Evolutionary conservation across 2,888 invertebrate species (phyloP), one percentile per base, ranked within the genome.

Genomic region (Scaptomyza flava): DNA sequence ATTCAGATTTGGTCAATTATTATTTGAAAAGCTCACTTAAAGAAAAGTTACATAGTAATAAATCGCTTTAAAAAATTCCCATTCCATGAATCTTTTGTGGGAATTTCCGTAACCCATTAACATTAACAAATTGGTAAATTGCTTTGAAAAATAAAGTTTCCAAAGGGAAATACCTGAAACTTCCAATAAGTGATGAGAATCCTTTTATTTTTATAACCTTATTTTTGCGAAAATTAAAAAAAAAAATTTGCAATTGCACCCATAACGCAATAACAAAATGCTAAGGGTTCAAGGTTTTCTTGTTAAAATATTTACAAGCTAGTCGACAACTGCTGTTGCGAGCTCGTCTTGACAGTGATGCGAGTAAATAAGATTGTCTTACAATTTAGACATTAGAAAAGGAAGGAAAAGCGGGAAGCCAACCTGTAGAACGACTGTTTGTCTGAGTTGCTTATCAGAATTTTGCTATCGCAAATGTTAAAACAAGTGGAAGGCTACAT

Each of bases 301-400:
- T n/a, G 23, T 23, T 20, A 7, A 8, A 20, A 64, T 62, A 73
- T 70, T 79, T 79, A 81, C 65, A 56, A 47, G 48, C 34, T 34
- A 47, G 12, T 30, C 51, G 38, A 71, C 70, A 71, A 69, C 70
- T 70, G 70, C 17, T 27, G 41, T 9, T 36, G 38, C 27, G 51
- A 47, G 43, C 11, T n/a, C 45, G 38, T 46, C 51, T 46, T 47
- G 60, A 58, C 63, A 74, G 79, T 65, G 64, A 58, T 47, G 62
- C 65, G 36, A 23, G 43, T 61, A 85, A 82, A 85, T 31, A 63
- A 81, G 79, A 85, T 79, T 75, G 51, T 53, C 51, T 45, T 48
- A 48, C 47, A 38, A 8, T 59, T 46, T 20, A 61, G 53, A 64
- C 56, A 62, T 50, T 20, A 36, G 4, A 7, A 2, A 14, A n/a